phyloP scores from a whole-genome alignment of 2,797 vertebrate species.

The Diplodus puntazzo region DNA sequence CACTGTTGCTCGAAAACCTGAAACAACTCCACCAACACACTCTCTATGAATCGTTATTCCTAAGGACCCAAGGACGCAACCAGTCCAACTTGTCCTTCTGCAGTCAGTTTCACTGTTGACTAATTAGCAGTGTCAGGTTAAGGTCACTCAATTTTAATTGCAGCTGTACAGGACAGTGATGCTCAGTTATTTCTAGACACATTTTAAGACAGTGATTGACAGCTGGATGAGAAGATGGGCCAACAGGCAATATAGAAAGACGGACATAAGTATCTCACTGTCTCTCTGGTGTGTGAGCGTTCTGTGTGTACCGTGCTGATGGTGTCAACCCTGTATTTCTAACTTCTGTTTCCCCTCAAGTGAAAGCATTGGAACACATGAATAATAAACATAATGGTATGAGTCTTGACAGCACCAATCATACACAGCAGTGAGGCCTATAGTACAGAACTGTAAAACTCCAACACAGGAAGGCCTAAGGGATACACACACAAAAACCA shows the following conservation, averaged over 20 bases:
- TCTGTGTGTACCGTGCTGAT: conserved; percentile 6
- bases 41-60: not conserved
- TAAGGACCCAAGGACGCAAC: not conserved
- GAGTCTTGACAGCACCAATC: conserved; percentile 28
- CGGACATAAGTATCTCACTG: not conserved
- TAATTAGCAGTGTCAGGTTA: not conserved
- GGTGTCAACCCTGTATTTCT: conserved; percentile 22
- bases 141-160: conserved; percentile 1
- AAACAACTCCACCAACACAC: conserved; percentile 5
- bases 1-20: conserved; percentile 9
- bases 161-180: not conserved
- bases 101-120: not conserved
- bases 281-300: not conserved
- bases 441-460: conserved; percentile 18
- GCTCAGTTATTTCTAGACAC: not conserved
- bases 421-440: conserved; percentile 17
- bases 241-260: conserved; percentile 3
- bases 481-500: conserved; percentile 19
- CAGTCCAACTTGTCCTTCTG: not conserved
- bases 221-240: not conserved
- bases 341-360: conserved; percentile 18
- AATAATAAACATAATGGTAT: conserved; percentile 43
- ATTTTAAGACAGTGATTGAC: not conserved
- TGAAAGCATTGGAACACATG: conserved; percentile 22
- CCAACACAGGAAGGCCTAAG: conserved; percentile 22